Conservation (phyloP, 2,888 invertebrate species). For the Lamellibrachia satsuma region DNA sequence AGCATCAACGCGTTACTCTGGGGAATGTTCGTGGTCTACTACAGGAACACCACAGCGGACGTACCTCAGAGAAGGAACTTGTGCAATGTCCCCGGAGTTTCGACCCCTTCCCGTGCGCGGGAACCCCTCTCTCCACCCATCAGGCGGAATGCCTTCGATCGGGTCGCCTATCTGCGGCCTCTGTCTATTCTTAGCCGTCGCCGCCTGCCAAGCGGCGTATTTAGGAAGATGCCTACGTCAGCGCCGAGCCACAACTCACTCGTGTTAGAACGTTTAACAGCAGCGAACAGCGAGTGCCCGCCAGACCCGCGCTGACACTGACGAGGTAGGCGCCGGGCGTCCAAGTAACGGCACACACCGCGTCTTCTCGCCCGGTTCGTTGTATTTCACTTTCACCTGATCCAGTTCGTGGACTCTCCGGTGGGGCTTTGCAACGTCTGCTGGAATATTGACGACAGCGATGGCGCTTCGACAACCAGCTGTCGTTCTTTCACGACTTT, state of each 20-base stretch:
- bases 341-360: background rate
- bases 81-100: background rate
- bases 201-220: background rate
- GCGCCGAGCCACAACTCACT: background rate
- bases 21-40: too few relatives aligned
- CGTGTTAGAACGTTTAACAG: constrained; percentile 1
- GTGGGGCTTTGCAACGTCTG: background rate
- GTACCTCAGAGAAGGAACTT: too few relatives aligned
- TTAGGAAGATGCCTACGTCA: constrained; percentile 17
- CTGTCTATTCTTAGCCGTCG: background rate
- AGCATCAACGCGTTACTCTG: too few relatives aligned
- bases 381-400: background rate
- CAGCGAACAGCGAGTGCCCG: background rate
- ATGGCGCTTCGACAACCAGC: background rate
- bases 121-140: background rate
- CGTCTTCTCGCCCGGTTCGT: background rate
- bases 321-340: background rate
- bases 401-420: background rate
- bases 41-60: too few relatives aligned
- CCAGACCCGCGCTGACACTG: background rate
- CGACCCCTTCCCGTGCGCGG: background rate
- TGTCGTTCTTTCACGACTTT: background rate
- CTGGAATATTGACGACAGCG: background rate
- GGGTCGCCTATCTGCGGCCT: background rate
- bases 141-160: background rate